phyloP scores from a whole-genome alignment of 2,888 invertebrate species.

The Ornithoptera alexandrae region DNA sequence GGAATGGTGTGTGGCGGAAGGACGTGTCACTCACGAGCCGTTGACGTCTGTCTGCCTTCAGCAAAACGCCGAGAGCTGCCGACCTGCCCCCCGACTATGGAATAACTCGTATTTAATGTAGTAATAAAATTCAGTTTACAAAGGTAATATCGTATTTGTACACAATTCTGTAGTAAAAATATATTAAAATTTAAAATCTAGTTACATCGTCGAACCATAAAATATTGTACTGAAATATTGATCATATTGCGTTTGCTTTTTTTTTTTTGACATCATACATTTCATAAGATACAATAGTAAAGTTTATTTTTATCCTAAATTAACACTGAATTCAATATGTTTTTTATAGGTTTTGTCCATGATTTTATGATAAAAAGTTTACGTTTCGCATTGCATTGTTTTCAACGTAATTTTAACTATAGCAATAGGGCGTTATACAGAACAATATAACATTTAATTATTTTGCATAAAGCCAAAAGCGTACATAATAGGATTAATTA shows the following conservation, averaged over 20 bases:
- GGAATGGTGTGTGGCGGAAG: conserved; percentile 61
- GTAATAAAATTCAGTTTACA: conserved; percentile 35
- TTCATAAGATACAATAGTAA: too few species aligned
- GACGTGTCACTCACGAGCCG: conserved; percentile 69
- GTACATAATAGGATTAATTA: conserved; percentile 1
- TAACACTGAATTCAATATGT: too few species aligned
- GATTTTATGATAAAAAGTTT: too few species aligned
- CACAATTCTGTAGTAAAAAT: background rate
- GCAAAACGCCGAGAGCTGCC: conserved; percentile 62
- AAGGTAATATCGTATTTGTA: conserved; percentile 36
- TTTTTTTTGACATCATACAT: too few species aligned
- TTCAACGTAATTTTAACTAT: background rate
- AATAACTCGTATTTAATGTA: conserved; percentile 37
- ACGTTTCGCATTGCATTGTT: background rate
- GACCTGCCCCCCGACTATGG: conserved; percentile 65
- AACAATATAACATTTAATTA: background rate
- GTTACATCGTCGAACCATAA: too few species aligned
- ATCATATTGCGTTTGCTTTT: background rate
- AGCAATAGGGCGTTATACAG: background rate
- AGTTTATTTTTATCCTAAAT: too few species aligned
- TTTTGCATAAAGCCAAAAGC: conserved; percentile 1
- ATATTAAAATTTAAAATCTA: background rate
- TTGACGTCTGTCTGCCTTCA: conserved; percentile 70
- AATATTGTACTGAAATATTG: background rate
- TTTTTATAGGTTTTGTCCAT: too few species aligned